Evolutionary conservation across 2,113 vertebrate genomes (phyloP), one percentile per base, ranked within the genome.

Genomic region (Furnarius figulus): DNA sequence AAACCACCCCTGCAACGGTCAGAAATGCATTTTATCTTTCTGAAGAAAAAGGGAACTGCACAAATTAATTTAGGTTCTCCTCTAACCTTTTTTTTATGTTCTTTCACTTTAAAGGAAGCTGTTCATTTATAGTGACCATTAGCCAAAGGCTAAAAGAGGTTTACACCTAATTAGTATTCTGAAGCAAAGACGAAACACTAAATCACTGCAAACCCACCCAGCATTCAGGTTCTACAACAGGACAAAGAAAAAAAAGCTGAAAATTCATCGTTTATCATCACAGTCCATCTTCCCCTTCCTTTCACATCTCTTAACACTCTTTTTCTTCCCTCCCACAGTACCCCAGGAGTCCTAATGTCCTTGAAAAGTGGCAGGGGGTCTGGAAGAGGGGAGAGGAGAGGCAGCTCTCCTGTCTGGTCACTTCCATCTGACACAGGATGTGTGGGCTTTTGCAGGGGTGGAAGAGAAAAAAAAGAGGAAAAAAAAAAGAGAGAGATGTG

Each of bases 71-170:
- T 28, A 77, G 22, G 35, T 87, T 95, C 55, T 80, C 65, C 72
- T 91, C 91, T 58, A 89, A 68, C 24, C 30, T 35, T 78, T 90
- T 85, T 85, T 85, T 52, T 76, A 68, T 70, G 50, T 52, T 89
- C 40, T 81, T 73, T 63, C 24, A 42, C 84, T 95, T 87, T 42
- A 89, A 82, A 84, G 85, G 37, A 83, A 94, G 52, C 66, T 58
- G 84, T 80, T 96, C 87, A 44, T 50, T 93, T 95, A 89, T 42
- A 87, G 92, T 70, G 80, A 93, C 61, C 86, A 81, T 93, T 90
- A 95, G 58, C 58, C 74, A 95, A 65, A 88, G 89, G 79, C 73
- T 84, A 77, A 88, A 63, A 75, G 87, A 93, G 73, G 62, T 95
- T 89, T 93, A 86, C 87, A 88, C 83, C 83, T 85, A 24, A 90